Evolutionary conservation across 2,888 invertebrate species (phyloP).

Genomic region (Galerucella calmariensis): DNA sequence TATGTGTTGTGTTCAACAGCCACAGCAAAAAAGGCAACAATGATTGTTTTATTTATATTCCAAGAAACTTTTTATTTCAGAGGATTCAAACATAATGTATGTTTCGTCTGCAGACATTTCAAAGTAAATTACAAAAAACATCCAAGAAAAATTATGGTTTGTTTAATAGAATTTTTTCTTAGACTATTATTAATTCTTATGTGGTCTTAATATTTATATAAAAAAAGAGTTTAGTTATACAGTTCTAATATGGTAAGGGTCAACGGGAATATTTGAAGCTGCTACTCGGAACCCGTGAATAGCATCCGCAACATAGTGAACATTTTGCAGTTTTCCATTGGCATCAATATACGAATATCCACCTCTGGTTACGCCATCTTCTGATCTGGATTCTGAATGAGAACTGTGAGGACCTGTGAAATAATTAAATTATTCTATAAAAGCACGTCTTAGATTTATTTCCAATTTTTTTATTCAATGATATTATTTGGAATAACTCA

Average conservation of each 20-base stretch:
- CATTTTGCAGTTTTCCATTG: slow-evolving; percentile 73
- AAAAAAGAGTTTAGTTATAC: neutral
- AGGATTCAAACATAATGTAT: too few relatives aligned
- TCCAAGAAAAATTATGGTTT: too few relatives aligned
- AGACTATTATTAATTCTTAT: too few relatives aligned
- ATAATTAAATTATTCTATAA: neutral
- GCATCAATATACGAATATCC: slow-evolving; percentile 78
- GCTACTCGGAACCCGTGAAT: slow-evolving; percentile 74
- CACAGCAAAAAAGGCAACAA: too few relatives aligned
- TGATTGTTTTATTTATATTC: too few relatives aligned
- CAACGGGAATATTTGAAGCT: slow-evolving; percentile 71
- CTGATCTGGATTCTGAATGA: slow-evolving; percentile 71
- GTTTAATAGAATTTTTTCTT: too few relatives aligned
- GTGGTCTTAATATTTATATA: neutral
- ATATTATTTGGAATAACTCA: neutral
- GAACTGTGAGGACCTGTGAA: slow-evolving; percentile 69
- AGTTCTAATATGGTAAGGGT: slow-evolving; percentile 37
- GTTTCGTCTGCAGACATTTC: too few relatives aligned
- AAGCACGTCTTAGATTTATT: too few relatives aligned
- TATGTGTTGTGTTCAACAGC: neutral
- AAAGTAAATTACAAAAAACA: too few relatives aligned
- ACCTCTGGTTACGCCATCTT: slow-evolving; percentile 73
- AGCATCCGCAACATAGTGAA: slow-evolving; percentile 73
- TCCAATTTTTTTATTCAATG: too few relatives aligned
- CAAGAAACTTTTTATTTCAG: too few relatives aligned